A percentile compares a stretch with the other conserved stretches of the same genome.
Evolutionary conservation across 2,113 vertebrate species (phyloP).

Genomic region (Mola mola): DNA sequence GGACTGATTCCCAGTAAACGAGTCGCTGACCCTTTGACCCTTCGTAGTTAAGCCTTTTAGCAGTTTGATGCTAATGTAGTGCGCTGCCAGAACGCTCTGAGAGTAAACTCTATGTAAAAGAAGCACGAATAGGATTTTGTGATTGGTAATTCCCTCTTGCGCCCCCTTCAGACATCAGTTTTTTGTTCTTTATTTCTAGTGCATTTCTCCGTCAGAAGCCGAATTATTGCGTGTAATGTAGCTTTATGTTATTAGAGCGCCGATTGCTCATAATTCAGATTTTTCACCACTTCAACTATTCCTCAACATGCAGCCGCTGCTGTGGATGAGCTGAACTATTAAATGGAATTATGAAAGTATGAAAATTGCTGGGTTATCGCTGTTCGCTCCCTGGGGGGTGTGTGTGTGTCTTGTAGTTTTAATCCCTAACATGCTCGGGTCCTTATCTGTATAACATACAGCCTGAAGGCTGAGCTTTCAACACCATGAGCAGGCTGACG

Average conservation of each 20-base stretch:
- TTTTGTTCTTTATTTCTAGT: slow-evolving; percentile 23
- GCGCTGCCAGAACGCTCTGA: too few species aligned
- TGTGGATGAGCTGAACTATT: slow-evolving; percentile 59
- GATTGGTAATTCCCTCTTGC: too few species aligned
- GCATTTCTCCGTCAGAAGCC: slow-evolving; percentile 19
- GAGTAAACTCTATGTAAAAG: too few species aligned
- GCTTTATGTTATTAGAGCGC: slow-evolving; percentile 52
- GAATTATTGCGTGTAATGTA: slow-evolving; percentile 35
- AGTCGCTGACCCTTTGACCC: too few species aligned
- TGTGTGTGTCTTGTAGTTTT: slow-evolving; percentile 64
- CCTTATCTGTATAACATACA: slow-evolving; percentile 73
- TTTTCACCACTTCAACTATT: slow-evolving; percentile 58
- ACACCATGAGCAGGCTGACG: slow-evolving; percentile 61
- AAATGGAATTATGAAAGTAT: slow-evolving; percentile 72
- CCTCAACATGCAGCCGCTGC: slow-evolving; percentile 60
- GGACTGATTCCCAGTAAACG: too few species aligned
- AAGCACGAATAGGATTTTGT: too few species aligned
- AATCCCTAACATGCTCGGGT: slow-evolving; percentile 69
- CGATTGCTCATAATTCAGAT: slow-evolving; percentile 54
- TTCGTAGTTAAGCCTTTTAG: too few species aligned
- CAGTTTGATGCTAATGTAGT: too few species aligned
- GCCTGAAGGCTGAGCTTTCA: slow-evolving; percentile 72
- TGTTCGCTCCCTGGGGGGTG: slow-evolving; percentile 45
- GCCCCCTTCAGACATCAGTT: neutral
- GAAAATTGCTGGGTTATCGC: slow-evolving; percentile 72